Evolutionary conservation across 1,140 invertebrate species (phyloP), one percentile per base, ranked within the genome.

Genomic region (Phthorimaea operculella): DNA sequence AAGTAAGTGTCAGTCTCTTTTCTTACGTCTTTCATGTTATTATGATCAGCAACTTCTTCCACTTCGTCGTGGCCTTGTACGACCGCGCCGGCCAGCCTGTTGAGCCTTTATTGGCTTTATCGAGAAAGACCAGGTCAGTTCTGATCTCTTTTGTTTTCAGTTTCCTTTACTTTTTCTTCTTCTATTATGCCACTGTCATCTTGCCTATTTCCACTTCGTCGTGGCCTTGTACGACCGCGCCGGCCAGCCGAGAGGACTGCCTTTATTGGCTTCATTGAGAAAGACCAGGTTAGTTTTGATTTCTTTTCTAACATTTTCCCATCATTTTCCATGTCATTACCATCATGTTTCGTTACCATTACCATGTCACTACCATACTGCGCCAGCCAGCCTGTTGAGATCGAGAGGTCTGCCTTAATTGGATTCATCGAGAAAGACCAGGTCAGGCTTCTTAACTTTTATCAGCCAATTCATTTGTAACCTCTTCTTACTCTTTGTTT

Each of bases 181-280:
- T n/a, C n/a, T n/a, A n/a, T n/a, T n/a, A n/a, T n/a, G n/a, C n/a
- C n/a, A n/a, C n/a, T n/a, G n/a, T n/a, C n/a, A n/a, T n/a, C n/a
- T n/a, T n/a, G n/a, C n/a, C n/a, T n/a, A n/a, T n/a, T 99, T 99
- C 87, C 98, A 99, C 86, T 99, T 99, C 86, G 98, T 99, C 60
- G 96, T 99, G 67, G 98, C 98, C 11, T 88, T 99, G 21, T 99
- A 99, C 87, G 98, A 99, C 87, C 90, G 97, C 45, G 90, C 95
- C 45, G 97, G 96, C 11, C 96, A 88, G 97, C 99, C 70, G 98
- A 99, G 87, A 89, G 98, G 64, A 99, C 98, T 0, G 94, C 96
- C 14, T 99, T 99, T 87, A 96, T 99, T 61, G 98, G 98, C 60
- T 99, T 99, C 87, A 97, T 99, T 66, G 98, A 99, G 86, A 99